Base-by-base conservation (phyloP, 2,113 vertebrate species). In the Bos javanicus region DNA sequence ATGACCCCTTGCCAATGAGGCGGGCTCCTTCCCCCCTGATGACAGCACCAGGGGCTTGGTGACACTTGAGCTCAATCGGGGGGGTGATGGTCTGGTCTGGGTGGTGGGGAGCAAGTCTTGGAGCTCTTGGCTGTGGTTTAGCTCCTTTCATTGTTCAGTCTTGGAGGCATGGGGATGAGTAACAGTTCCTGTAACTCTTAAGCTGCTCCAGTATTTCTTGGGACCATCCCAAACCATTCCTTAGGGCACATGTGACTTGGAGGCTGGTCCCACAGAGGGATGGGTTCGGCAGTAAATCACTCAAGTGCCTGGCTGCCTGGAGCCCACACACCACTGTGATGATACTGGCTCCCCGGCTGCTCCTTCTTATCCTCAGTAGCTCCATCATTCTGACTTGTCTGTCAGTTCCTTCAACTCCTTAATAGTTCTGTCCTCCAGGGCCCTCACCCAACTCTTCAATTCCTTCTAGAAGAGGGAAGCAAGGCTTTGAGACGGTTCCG, bases 201-300 rank as follows among this genome's bases (percentile, higher is more conserved):
- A 94, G 84, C 89, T n/a, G 81, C 81, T 92, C 81, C 59, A 54
- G 3, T 52, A 91, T 96, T 95, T 96, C 94, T 87, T 89, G 97
- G 95, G 90, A 80, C 25, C 30, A 71, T 82, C 96, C 96, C 95
- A 89, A 90, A 39, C 87, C 67, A 39, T 91, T 89, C 88, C 89
- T 97, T 25, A 33, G 0, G 36, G 85, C 23, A 4, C 95, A 78
- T n/a, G 95, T 96, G 98, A 83, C 76, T 67, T 23, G 95, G 94
- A 97, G 92, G 59, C 95, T 19, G 59, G 94, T 36, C 50, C 95
- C 85, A 0, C 1, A 6, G 84, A 8, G 74, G 81, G 80, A 23
- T 28, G 54, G 87, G 1, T 10, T 46, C 28, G 0, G 50, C 83
- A 19, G 54, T 97, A 96, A 97, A 92, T 95, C 82, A 67, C 46